Base-by-base conservation (phyloP, 2,888 invertebrate genomes). In the Epiblema foenella region DNA sequence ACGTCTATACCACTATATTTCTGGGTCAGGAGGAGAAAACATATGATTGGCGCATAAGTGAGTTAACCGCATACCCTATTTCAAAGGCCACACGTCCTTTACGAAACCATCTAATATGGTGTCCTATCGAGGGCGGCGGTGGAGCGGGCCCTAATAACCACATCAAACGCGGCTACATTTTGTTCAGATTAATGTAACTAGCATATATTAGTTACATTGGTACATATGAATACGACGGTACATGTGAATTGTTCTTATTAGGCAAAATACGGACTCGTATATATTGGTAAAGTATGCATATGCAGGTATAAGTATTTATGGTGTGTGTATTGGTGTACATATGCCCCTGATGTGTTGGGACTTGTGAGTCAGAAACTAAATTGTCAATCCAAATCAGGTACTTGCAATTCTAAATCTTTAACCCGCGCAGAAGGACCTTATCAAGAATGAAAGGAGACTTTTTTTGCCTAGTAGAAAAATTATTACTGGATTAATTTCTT, bases 51-150 rank as follows among this genome's bases (percentile, higher is more conserved):
- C 37, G 20, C 15, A 63, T 37, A 63, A 39, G 52, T 52, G 63
- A 63, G 51, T 37, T 39, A 51, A 63, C 52, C 63, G 52, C 63
- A 52, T 33, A 37, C 20, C 37, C 54, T n/a, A 24, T 64, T 49
- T 51, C 29, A 65, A 59, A 51, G 66, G 63, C 51, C 42, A 67
- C 72, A 69, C 56, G 18, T 58, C 56, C 75, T 78, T 81, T 80
- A 83, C 75, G 76, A 77, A 69, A 59, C 74, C 77, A 81, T 82
- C 79, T n/a, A n/a, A n/a, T n/a, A n/a, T n/a, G 79, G 77, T 69
- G 71, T 74, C 68, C 63, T 72, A 73, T 75, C 73, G 73, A 72
- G 59, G 20, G 63, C 18, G 56, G 59, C 65, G 51, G 68, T 58
- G 73, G 37, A 52, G 37, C 39, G 52, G 52, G 20, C 52, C 39